Evolutionary conservation across 1,140 invertebrate genomes (phyloP).

Genomic region (Leptinotarsa texana): DNA sequence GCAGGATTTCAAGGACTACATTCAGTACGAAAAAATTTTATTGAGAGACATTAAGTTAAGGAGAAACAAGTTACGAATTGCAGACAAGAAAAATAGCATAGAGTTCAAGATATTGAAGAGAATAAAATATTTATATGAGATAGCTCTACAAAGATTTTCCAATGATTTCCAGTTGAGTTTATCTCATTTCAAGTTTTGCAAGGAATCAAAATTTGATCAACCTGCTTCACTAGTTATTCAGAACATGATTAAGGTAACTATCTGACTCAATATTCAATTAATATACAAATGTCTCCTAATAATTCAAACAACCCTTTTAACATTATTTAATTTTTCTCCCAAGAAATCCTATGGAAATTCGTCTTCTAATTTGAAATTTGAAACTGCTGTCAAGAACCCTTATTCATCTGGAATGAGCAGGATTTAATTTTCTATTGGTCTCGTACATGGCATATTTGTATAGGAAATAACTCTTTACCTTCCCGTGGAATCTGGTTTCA

Average conservation of each 20-base stretch:
- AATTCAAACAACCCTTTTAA: too few species aligned
- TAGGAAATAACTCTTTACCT: too few species aligned
- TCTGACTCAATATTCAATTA: background rate
- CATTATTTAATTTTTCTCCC: too few species aligned
- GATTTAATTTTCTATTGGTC: too few species aligned
- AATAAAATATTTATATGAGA: slow-evolving; percentile 44
- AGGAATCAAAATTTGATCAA: slow-evolving; percentile 33
- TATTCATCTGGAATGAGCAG: too few species aligned
- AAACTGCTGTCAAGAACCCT: too few species aligned
- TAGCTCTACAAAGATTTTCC: slow-evolving; percentile 39
- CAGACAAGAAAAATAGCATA: slow-evolving; percentile 38
- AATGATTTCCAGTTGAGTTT: slow-evolving; percentile 39
- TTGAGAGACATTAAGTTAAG: slow-evolving; percentile 37
- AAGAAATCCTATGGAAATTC: too few species aligned
- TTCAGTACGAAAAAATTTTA: slow-evolving; percentile 40
- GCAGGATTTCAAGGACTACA: slow-evolving; percentile 41
- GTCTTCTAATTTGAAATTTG: too few species aligned
- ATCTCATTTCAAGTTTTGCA: slow-evolving; percentile 45
- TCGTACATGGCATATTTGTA: too few species aligned
- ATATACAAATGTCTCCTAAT: too few species aligned
- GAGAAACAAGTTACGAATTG: slow-evolving; percentile 34
- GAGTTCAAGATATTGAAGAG: slow-evolving; percentile 44
- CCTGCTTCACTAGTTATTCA: slow-evolving; percentile 34
- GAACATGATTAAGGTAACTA: slow-evolving; percentile 44
- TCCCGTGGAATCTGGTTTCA: too few species aligned